Evolutionary conservation across 2,113 vertebrate genomes (phyloP), one percentile per base, ranked within the genome.

Genomic region (Scytalopus superciliaris): DNA sequence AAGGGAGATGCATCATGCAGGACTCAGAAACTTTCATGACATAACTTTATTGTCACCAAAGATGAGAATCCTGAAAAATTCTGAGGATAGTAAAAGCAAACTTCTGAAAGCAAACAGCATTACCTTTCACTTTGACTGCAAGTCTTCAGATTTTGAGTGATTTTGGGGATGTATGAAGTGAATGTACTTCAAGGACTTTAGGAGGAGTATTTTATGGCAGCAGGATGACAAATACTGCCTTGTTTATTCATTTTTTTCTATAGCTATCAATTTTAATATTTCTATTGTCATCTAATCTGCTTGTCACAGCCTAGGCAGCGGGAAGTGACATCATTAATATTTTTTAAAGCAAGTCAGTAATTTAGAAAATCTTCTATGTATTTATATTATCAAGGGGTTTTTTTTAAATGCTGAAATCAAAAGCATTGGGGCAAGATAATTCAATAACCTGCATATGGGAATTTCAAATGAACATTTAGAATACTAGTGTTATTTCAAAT

Each of bases 1-100:
- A 97, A 97, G 92, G 96, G 87, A 97, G 89, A 66, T 74, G 63
- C 74, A 49, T 94, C 83, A 69, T 59, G 25, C 69, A 87, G n/a
- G 55, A 91, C 64, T 74, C 39, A 1, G 64, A 44, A 96, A 94
- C 74, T 73, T 93, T 94, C 37, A 86, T 66, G 62, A 19, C 76
- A 8, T 64, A 78, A 94, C 47, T 74, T 93, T 55, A 90, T 68
- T 70, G 40, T 98, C 91, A 96, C 96, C 93, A 97, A 95, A 97
- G 96, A 87, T 83, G 39, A 92, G 69, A 94, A 93, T 95, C 90
- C 87, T 95, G 87, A 95, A 96, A 96, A 94, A 90, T 50, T 47
- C 53, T 8, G 39, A 50, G 55, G 57, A 49, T 40, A 47, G 37
- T 84, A 83, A 95, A 85, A 93, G 86, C 27, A 49, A 53, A 91